Evolutionary conservation across 53 echinoderm and acorn worm genomes (phyloP), one percentile per base, ranked within the genome.

Genomic region (Echinarachnius parma): DNA sequence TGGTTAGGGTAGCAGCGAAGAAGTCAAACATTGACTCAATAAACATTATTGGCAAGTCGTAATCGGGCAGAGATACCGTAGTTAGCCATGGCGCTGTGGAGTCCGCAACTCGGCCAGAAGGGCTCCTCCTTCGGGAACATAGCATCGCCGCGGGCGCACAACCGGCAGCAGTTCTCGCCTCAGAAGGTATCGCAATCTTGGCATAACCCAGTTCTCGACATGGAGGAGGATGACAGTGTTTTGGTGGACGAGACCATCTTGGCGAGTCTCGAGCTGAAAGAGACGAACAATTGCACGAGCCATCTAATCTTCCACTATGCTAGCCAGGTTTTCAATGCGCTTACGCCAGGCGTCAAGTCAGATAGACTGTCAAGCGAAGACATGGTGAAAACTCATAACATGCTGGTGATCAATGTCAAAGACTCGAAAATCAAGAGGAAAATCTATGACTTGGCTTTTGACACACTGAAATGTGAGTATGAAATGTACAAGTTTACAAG

Each of bases 401-500:
- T 77, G 22, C 95, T 90, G 10, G 77, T 79, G 19, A 75, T 87
- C 26, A 77, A 82, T 35, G 78, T 89, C 68, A 81, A 81, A 60
- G 86, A 87, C 66, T 87, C 87, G 47, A 66, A 66, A 37, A 65
- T 78, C 22, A 89, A 86, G 75, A 83, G 89, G 61, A 76, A 87
- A 76, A 83, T 94, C 27, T 94, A 94, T 42, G 95, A 94, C 64
- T 65, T 94, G 61, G 95, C 95, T 20, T 94, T 94, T 68, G 80
- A 86, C 55, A 89, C 95, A 21, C 74, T 94, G 20, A 94, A 94
- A 90, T 94, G 95, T 94, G 77, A 94, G 95, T 93, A 59, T 61
- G 0, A 27, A 14, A 28, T 21, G 9, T 26, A 3, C 13, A 16
- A 25, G 16, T 56, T 56, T n/a, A n/a, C n/a, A 5, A n/a, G 3